Evolutionary conservation across 2,888 invertebrate species (phyloP), one percentile per base, ranked within the genome.

Genomic region (Apamea epomidion): DNA sequence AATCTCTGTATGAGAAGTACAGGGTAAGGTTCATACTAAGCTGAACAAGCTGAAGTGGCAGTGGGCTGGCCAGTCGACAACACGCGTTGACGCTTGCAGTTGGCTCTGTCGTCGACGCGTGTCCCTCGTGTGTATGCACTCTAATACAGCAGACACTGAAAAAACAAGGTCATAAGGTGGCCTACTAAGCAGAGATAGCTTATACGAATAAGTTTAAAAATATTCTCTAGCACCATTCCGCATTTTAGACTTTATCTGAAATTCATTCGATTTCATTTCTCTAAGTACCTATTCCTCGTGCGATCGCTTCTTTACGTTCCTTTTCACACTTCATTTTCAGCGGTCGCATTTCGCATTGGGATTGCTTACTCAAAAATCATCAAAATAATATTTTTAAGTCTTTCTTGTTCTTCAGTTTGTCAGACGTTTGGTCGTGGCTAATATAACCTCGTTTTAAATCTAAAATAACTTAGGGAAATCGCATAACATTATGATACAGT

Each of bases 211-310:
- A 58, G 14, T 29, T 71, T 71, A 16, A 58, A 67, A 48, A 29
- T 67, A 67, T 58, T 65, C 48, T 67, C 67, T 48, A 60, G 51
- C 29, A n/a, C 48, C 25, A 29, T 18, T 48, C 1, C 62, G 10
- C 65, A 84, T 37, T 83, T 69, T n/a, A 64, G 18, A 62, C 37
- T 81, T 64, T 7, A 70, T 8, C 29, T 45, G 2, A 18, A 78
- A 78, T 72, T 78, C 6, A 72, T 62, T 67, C 37, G 37, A 45
- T 62, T 37, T 54, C 7, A 78, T 51, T 48, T 25, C 37, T 60
- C 4, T 25, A 74, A 65, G 77, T 29, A 51, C 0, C 51, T 42
- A 1, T 51, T 74, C 16, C 25, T 25, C 29, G 37, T 65, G 14
- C 18, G 58, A 68, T 37, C 51, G 21, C 51, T 76, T n/a, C 58